Evolutionary conservation across 1,140 invertebrate species (phyloP), one percentile per base, ranked within the genome.

Genomic region (Pararge aegeria): DNA sequence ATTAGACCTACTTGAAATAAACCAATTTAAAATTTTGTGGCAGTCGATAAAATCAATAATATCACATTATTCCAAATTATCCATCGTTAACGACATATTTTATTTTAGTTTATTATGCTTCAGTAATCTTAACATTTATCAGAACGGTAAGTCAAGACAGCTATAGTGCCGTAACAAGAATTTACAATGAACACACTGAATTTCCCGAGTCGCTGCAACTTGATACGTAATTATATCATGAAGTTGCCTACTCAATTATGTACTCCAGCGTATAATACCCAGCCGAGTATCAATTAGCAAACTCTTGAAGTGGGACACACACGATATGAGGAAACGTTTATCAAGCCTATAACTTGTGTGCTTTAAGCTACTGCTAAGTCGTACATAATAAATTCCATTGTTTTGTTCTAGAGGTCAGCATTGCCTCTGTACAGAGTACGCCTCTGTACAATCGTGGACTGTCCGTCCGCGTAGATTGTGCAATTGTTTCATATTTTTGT

Each of bases 401-500:
- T 80, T 61, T 73, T 65, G 69, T 68, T 68, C 44, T 52, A 75
- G 68, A 73, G 81, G 81, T 87, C 79, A 82, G 67, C 66, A 61
- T 63, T 78, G 64, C 52, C 48, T 69, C 64, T 68, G 69, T 67
- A 34, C 30, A 34, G 30, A 10, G 30, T 34, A 59, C 58, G 63
- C 52, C 46, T 70, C 64, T 68, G 69, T 67, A 60, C 62, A 78
- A 70, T 75, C 75, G 69, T 73, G 77, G 75, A 75, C 72, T 70
- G 70, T 77, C 75, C 61, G 66, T 75, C 69, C 42, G 68, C 73
- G 74, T 78, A 69, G 66, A 75, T 85, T 83, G 69, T 83, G 72
- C 80, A 80, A 84, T 87, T 84, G 81, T 83, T 82, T 83, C 78
- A 83, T 84, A 81, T 84, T 87, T 87, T 87, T 83, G 74, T 80